Percentiles rank a stretch among this genome's conserved stretches.
These are phyloP conservation scores for Drosophila aff. DNA, from an alignment of 1,140 invertebrate species.

Conservation along the genomic window DNA sequence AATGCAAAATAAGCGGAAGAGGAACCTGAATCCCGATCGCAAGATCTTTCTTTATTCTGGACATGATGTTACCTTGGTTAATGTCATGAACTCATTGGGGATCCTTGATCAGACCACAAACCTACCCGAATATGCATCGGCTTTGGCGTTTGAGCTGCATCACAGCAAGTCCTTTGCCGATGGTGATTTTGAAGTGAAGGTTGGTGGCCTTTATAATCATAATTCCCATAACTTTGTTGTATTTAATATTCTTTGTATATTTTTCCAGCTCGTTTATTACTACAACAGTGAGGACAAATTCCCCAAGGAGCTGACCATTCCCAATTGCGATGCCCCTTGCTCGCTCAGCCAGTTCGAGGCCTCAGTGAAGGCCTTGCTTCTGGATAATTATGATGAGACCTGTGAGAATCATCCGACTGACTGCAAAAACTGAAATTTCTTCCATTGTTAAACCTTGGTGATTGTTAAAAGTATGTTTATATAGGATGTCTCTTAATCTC, in stretches of 20 bases:
- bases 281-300: slow-evolving; percentile 84
- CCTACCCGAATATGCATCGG: slow-evolving; percentile 90
- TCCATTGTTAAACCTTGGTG: slow-evolving; percentile 15
- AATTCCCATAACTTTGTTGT: background rate
- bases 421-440: slow-evolving; percentile 60
- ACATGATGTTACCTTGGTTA: slow-evolving; percentile 91
- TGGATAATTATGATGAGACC: slow-evolving; percentile 86
- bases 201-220: slow-evolving; percentile 33
- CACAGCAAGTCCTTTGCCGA: slow-evolving; percentile 83
- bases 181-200: slow-evolving; percentile 86
- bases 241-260: background rate
- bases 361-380: slow-evolving; percentile 85
- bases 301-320: slow-evolving; percentile 85
- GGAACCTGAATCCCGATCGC: slow-evolving; percentile 77
- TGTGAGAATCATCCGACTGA: slow-evolving; percentile 84
- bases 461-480: slow-evolving; percentile 31
- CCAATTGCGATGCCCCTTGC: slow-evolving; percentile 86
- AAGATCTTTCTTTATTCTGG: slow-evolving; percentile 89
- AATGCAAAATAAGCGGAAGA: slow-evolving; percentile 84
- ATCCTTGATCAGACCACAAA: slow-evolving; percentile 87
- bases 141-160: slow-evolving; percentile 89
- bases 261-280: slow-evolving; percentile 77
- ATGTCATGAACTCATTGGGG: slow-evolving; percentile 89
- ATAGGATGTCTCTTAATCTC: slow-evolving; percentile 20
- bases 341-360: slow-evolving; percentile 84